Evolutionary conservation across 2,888 invertebrate genomes (phyloP), one percentile per base, ranked within the genome.

Genomic region (Agriopis marginaria): DNA sequence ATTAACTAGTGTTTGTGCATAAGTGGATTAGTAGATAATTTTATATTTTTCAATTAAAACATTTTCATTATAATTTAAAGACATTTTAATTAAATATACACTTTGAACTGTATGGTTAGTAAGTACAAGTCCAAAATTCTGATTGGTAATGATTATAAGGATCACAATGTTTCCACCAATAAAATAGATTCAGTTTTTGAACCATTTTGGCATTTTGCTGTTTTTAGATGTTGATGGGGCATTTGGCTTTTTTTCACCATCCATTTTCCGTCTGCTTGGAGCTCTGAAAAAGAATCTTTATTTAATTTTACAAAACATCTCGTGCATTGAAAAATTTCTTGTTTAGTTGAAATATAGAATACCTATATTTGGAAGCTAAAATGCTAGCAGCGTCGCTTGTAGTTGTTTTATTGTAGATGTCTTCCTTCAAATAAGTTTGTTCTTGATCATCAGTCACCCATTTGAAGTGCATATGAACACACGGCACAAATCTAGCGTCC

Each of bases 401-500:
- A 3, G 96, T 96, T 70, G 95, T 89, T 82, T 96, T 96, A 17
- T 88, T 84, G 77, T 95, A 94, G 66, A 96, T 89, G 75, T 96
- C 95, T 45, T 94, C 85, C 83, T 95, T 96, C 9, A 97, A 87
- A 85, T 94, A 95, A 56, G 89, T 85, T 59, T 89, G 70, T 32
- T 82, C 83, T 51, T 86, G 84, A 12, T 85, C 84, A 17, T 87
- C 84, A 54, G 91, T 86, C 9, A 92, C 79, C 79, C 95, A 94
- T 68, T 96, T 96, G 83, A 97, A 97, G 89, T 98, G 96, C 84
- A 98, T 86, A 66, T 97, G 95, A 17, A 97, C 97, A 76, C 96
- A 96, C 44, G 98, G 98, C 7, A 98, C 97, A 84, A 97, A 97
- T 79, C 96, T 95, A 10, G 96, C 95, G 83, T 98, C 97, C 10